phyloP scores from a whole-genome alignment of 2,888 invertebrate genomes.

The Pyrochroa serraticornis region DNA sequence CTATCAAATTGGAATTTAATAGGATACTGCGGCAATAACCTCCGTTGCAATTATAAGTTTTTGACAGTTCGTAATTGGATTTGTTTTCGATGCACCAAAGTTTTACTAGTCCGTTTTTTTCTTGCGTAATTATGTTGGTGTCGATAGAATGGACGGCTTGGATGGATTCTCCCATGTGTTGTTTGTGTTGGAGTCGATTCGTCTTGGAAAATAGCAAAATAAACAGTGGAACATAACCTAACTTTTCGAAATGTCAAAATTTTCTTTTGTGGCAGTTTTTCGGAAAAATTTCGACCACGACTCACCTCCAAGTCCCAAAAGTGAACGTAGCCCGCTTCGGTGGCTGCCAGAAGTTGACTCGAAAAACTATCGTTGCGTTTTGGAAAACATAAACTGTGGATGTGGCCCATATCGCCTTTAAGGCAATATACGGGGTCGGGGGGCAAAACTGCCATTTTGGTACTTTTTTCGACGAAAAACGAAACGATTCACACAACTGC shows the following conservation, averaged over 20 bases:
- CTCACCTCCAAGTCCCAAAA: constrained; percentile 80
- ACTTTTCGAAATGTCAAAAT: background rate
- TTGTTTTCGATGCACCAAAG: constrained; percentile 67
- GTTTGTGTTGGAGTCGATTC: constrained; percentile 71
- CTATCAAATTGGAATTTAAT: constrained; percentile 66
- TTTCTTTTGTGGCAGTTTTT: background rate
- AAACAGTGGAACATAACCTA: constrained; percentile 2
- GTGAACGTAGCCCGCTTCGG: constrained; percentile 75
- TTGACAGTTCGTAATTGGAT: constrained; percentile 63
- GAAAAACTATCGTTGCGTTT: constrained; percentile 62
- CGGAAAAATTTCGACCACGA: background rate
- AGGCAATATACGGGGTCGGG: constrained; percentile 79
- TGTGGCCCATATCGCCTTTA: constrained; percentile 73
- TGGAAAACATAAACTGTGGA: constrained; percentile 76
- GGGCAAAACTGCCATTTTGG: constrained; percentile 72
- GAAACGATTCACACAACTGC: no score
- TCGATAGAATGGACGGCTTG: constrained; percentile 67
- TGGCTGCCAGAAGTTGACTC: constrained; percentile 72
- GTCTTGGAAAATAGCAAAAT: constrained; percentile 62
- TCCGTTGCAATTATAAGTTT: constrained; percentile 65
- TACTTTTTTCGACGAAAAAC: no score
- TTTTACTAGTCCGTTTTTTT: constrained; percentile 74
- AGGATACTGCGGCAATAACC: constrained; percentile 75
- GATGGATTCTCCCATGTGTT: constrained; percentile 69
- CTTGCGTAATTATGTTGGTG: constrained; percentile 72